Evolutionary conservation across 2,888 invertebrate species (phyloP).

Genomic region (Azorinus chamasolen): DNA sequence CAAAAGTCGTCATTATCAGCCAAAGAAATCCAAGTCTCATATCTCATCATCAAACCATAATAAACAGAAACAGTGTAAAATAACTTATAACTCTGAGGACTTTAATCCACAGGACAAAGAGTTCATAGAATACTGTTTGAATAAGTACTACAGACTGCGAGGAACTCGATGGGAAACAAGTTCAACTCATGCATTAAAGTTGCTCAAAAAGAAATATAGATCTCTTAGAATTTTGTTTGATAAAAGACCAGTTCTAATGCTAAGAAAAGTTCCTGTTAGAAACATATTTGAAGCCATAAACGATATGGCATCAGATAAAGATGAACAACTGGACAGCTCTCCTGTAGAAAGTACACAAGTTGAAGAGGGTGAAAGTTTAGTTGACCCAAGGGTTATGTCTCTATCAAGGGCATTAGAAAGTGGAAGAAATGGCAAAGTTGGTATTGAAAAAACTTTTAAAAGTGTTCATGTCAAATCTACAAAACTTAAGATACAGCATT

Average conservation of each 20-base stretch:
- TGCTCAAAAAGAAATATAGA: conserved; percentile 44
- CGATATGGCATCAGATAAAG: conserved; percentile 12
- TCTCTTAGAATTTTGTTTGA: conserved; percentile 37
- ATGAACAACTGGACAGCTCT: neutral
- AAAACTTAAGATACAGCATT: too few species aligned
- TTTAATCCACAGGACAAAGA: too few species aligned
- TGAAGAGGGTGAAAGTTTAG: conserved; percentile 19
- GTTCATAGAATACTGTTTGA: neutral
- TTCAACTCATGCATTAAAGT: conserved; percentile 14
- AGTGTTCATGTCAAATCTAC: neutral
- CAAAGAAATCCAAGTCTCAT: too few species aligned
- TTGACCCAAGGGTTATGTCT: conserved; percentile 60
- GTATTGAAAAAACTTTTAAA: conserved; percentile 50
- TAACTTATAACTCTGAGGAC: too few species aligned
- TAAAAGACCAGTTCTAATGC: conserved; percentile 16
- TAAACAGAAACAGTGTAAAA: too few species aligned
- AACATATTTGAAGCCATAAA: conserved; percentile 21
- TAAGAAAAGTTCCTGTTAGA: conserved; percentile 10
- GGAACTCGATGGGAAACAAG: conserved; percentile 26
- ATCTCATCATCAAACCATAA: too few species aligned
- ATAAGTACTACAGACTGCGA: conserved; percentile 43
- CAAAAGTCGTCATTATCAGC: too few species aligned
- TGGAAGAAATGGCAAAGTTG: conserved; percentile 46
- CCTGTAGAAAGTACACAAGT: neutral
- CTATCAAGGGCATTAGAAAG: conserved; percentile 48